Evolutionary conservation across 1,140 invertebrate species (phyloP).

Genomic region (Caenorhabditis tropicalis): DNA sequence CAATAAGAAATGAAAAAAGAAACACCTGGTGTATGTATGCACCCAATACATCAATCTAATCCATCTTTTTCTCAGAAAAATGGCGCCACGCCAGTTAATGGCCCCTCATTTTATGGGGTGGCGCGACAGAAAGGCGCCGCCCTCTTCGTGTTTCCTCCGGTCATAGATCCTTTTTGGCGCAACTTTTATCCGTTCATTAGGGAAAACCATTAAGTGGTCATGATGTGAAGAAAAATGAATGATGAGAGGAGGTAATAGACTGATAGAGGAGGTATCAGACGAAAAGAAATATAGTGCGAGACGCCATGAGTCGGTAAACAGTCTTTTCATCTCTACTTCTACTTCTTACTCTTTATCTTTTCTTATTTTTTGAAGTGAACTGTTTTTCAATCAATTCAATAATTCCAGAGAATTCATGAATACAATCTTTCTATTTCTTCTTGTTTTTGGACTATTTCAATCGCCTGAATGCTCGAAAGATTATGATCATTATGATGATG

Average conservation of each 20-base stretch:
- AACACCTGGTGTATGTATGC: constrained; percentile 15
- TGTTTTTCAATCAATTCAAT: constrained; percentile 5
- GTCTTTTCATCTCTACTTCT: constrained; percentile 13
- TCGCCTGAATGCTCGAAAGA: neutral
- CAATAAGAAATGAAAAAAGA: constrained; percentile 1
- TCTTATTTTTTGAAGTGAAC: neutral
- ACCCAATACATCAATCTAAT: neutral
- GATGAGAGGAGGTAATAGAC: neutral
- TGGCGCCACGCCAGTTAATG: constrained; percentile 41
- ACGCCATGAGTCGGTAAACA: constrained; percentile 20
- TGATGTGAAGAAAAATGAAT: neutral
- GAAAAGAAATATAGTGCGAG: neutral
- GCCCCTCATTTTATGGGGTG: constrained; percentile 25
- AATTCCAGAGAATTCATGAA: neutral
- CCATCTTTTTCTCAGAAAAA: constrained; percentile 32
- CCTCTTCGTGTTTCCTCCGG: neutral
- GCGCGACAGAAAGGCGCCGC: constrained; percentile 40
- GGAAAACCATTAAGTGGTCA: neutral
- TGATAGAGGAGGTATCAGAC: neutral
- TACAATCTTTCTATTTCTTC: neutral
- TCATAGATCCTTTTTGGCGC: neutral
- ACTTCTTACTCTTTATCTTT: neutral
- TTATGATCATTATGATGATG: constrained; percentile 17
- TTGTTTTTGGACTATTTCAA: neutral
- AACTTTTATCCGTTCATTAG: neutral